A percentile compares a stretch with the other conserved stretches of the same genome.
Conservation (phyloP, 2,888 invertebrate species). For the Kryphioiulus occultus region DNA sequence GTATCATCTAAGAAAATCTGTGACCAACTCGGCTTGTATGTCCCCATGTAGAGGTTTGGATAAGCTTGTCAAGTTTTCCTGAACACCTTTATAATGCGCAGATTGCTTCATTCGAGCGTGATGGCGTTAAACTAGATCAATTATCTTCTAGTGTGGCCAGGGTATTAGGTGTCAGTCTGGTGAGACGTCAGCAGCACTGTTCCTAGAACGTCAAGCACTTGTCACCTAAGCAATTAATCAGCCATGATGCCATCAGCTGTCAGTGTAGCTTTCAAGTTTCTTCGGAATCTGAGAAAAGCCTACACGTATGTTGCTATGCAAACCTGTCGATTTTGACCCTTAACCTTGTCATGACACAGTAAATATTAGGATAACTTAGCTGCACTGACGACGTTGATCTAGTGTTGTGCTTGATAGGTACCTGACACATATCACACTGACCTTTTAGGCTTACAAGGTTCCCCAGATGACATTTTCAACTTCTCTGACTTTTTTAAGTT, state of each 20-base stretch:
- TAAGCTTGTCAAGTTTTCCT: not conserved
- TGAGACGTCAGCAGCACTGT: not conserved
- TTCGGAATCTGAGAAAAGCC: not conserved
- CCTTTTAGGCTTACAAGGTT: not conserved
- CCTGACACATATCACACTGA: not conserved
- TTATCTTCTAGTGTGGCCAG: not conserved
- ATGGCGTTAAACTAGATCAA: slow-evolving; percentile 32
- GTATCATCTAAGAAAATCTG: not conserved
- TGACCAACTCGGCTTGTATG: not conserved
- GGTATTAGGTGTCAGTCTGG: slow-evolving; percentile 3
- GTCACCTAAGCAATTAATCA: slow-evolving; percentile 28
- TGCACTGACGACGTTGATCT: not conserved
- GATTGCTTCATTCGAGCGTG: not conserved
- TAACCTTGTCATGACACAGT: not conserved
- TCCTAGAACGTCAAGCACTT: not conserved
- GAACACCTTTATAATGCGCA: not conserved
- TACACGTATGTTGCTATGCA: not conserved
- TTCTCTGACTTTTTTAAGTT: no score
- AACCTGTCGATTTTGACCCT: not conserved
- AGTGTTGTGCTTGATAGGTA: not conserved
- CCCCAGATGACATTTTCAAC: no score
- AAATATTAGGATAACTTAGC: not conserved
- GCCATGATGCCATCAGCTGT: not conserved
- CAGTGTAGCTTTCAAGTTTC: not conserved
- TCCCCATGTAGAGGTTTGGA: not conserved